Base-by-base conservation (phyloP, 1,140 invertebrate genomes). In the Apocrypta bakeri region DNA sequence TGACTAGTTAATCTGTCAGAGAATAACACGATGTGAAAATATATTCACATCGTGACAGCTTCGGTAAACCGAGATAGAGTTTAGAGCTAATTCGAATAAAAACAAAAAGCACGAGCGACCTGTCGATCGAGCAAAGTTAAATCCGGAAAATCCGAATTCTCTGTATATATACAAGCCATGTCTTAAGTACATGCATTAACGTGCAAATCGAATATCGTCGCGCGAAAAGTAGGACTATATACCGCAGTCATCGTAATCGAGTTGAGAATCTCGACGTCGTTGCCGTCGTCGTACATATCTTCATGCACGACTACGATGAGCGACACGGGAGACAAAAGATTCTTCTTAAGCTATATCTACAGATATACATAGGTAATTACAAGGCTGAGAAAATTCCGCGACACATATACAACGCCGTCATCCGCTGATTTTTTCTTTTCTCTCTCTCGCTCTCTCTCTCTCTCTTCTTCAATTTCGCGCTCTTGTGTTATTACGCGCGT, bases 391-490 rank as follows among this genome's bases (percentile, higher is more conserved):
- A 73, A 71, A 79, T 56, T 63, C 48, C 29, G 66, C 69, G 83
- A 72, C 75, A 72, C 48, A 56, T 76, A 76, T 68, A n/a, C 56
- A 9, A 17, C 40, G 72, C 12, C 17, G 48, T 29, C 77, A 31
- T 69, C 31, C 64, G 4, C 25, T 29, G 63, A 56, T 56, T 56
- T 74, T 25, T 71, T 31, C 21, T 21, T 11, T 21, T 27, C 9
- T 61, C 24, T 29, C 21, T 48, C 4, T 42, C n/a, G 25, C 63
- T 27, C 2, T 27, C 31, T 2, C 25, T 64, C 81, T 81, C 84
- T 84, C 84, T 80, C 72, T 81, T 84, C 80, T 61, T 84, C 81
- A 48, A 83, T 76, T 85, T 83, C 83, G 84, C 83, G 81, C 84
- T 81, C 14, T 68, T 69, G 24, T 42, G 33, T 81, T 74, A 42